Evolutionary conservation across 2,888 invertebrate species (phyloP).

Genomic region (Aleiodes alternator): DNA sequence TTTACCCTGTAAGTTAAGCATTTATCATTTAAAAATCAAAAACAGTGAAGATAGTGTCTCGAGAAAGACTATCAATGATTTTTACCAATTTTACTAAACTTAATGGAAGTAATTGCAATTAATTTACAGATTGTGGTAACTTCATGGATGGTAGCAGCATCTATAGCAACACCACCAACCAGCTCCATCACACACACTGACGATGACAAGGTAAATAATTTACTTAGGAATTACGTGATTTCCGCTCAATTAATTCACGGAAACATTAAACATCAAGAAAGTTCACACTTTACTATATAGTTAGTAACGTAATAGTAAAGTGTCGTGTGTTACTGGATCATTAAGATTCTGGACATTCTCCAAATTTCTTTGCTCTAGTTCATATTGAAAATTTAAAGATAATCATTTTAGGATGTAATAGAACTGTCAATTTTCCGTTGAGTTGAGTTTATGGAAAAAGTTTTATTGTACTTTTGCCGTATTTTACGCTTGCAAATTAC

Average conservation of each 20-base stretch:
- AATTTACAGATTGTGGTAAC: slow-evolving; percentile 71
- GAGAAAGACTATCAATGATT: too few relatives aligned
- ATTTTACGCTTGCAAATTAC: slow-evolving; percentile 13
- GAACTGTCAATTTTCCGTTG: too few relatives aligned
- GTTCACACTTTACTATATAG: neutral
- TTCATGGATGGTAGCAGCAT: slow-evolving; percentile 65
- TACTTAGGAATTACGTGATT: slow-evolving; percentile 19
- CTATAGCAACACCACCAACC: slow-evolving; percentile 71
- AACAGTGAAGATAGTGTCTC: neutral
- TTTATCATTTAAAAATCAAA: neutral
- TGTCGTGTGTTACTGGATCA: too few relatives aligned
- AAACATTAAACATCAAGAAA: slow-evolving; percentile 2
- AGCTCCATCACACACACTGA: slow-evolving; percentile 73
- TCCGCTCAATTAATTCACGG: slow-evolving; percentile 6
- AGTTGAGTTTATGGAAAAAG: neutral
- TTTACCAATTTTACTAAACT: neutral
- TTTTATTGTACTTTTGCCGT: slow-evolving; percentile 3
- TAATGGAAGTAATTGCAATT: slow-evolving; percentile 49
- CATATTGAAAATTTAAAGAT: too few relatives aligned
- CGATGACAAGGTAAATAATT: slow-evolving; percentile 72
- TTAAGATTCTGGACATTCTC: too few relatives aligned
- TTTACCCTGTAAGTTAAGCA: slow-evolving; percentile 32
- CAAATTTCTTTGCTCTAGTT: too few relatives aligned
- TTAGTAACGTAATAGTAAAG: too few relatives aligned
- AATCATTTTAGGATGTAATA: too few relatives aligned